Base-by-base conservation (phyloP, 2,113 vertebrate species). In the Leptosomus discolor region DNA sequence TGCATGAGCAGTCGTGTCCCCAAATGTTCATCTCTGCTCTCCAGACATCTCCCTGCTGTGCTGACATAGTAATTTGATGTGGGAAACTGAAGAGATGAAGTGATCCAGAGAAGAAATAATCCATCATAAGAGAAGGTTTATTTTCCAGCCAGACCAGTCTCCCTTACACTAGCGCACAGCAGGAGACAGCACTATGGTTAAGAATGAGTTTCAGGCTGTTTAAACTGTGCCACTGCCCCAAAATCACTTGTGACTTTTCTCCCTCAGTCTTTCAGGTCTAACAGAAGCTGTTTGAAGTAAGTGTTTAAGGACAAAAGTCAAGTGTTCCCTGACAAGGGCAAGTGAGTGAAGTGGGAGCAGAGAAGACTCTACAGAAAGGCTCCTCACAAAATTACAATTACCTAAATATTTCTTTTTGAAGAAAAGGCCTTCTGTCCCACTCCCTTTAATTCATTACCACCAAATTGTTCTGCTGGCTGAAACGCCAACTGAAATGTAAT, bases 1-100 rank as follows among this genome's bases (percentile, higher is more conserved):
- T 51, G 4, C 30, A 36, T 16, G 36, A 75, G 24, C 3, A 0
- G 36, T 34, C 0, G 0, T 20, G 39, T 83, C 19, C 50, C 63
- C 48, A 79, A 1, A 69, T 64, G 39, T 24, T 79, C 8, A 27
- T 45, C 30, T 75, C 39, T 75, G 70, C 67, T 76, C 60, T 79
- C 36, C 37, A 76, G 36, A 64, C 24, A 39, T 36, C 19, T 88
- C 39, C 30, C 39, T 71, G 36, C 22, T 64, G n/a, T 69, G 41
- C 54, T 78, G 50, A 74, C 64, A 56, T 6, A 54, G 26, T 41
- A 4, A 34, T 48, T 53, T 39, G 27, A 9, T 48, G 8, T 71
- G 34, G 15, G 9, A 24, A 75, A 36, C 13, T 27, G 36, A 58
- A 57, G 22, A 53, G 21, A 57, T 32, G 12, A 91, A 75, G 36